Percentiles rank a stretch among this genome's conserved stretches.
Evolutionary conservation across 1,140 invertebrate species (phyloP).

Genomic region (Cyphomyrmex costatus): DNA sequence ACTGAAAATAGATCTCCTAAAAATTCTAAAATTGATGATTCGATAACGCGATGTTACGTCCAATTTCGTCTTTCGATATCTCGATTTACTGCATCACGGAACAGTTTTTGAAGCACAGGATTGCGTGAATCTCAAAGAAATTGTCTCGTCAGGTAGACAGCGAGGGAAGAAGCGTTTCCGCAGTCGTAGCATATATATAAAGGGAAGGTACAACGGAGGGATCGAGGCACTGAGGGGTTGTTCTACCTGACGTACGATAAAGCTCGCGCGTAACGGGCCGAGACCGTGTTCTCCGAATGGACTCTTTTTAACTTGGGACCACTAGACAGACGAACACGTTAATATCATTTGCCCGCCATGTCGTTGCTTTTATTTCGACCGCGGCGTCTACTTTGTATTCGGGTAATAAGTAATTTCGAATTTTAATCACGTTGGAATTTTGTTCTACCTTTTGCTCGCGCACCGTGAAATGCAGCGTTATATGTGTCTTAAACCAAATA

Average conservation of each 20-base stretch:
- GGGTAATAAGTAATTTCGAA: constrained; percentile 40
- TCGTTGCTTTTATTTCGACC: constrained; percentile 40
- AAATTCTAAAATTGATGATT: not conserved
- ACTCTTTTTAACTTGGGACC: constrained; percentile 62
- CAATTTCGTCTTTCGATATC: constrained; percentile 1
- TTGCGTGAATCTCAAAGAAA: constrained; percentile 72
- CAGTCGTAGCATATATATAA: constrained; percentile 56
- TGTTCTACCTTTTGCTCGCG: not conserved
- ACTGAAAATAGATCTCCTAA: not conserved
- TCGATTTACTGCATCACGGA: constrained; percentile 8
- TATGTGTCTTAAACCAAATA: not conserved
- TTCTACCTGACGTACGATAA: constrained; percentile 83
- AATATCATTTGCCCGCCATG: constrained; percentile 53
- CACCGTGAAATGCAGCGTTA: not conserved
- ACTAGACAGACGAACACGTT: constrained; percentile 74
- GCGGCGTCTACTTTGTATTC: not conserved
- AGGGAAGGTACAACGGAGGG: constrained; percentile 40
- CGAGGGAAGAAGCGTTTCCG: constrained; percentile 45
- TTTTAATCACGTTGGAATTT: constrained; percentile 43
- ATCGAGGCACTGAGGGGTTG: constrained; percentile 75
- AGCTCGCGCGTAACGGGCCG: constrained; percentile 82
- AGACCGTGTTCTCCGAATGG: constrained; percentile 73
- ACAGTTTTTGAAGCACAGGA: not conserved
- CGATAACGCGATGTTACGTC: not conserved
- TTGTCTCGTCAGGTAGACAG: constrained; percentile 28